Percentiles rank a stretch among this genome's conserved stretches.
phyloP scores from a whole-genome alignment of 2,797 vertebrate genomes.

The Prionace glauca region DNA sequence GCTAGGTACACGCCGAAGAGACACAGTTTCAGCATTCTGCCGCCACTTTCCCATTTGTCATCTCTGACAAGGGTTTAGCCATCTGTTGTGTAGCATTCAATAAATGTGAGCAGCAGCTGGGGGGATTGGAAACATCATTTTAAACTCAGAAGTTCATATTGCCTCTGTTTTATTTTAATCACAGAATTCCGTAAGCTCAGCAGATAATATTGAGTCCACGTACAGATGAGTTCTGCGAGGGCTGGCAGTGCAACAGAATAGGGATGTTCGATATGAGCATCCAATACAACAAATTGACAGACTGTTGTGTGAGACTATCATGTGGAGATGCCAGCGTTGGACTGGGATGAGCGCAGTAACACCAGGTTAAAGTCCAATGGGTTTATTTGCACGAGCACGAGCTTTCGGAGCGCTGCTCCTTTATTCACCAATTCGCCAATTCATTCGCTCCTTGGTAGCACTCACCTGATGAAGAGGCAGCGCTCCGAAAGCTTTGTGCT shows the following conservation, averaged over 20 bases:
- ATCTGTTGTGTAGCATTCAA: background rate
- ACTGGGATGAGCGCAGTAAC: no score
- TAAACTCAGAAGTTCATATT: background rate
- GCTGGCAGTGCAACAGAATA: background rate
- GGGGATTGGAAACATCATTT: background rate
- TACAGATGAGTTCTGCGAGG: background rate
- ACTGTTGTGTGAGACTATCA: background rate
- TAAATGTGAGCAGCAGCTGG: background rate
- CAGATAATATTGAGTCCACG: background rate
- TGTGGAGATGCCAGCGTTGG: no score
- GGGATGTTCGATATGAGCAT: background rate
- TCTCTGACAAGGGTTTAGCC: background rate
- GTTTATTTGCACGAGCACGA: no score
- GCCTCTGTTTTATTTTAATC: background rate
- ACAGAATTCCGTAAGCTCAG: background rate
- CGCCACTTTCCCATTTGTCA: background rate
- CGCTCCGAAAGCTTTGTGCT: no score
- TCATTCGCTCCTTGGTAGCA: no score
- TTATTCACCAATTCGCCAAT: no score
- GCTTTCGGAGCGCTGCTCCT: no score
- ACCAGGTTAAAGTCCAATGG: no score
- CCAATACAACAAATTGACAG: background rate
- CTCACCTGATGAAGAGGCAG: no score
- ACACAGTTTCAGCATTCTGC: background rate
- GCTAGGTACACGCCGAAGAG: background rate